Evolutionary conservation across 2,888 invertebrate genomes (phyloP).

Genomic region (Cataglyphis rosenhaueri): DNA sequence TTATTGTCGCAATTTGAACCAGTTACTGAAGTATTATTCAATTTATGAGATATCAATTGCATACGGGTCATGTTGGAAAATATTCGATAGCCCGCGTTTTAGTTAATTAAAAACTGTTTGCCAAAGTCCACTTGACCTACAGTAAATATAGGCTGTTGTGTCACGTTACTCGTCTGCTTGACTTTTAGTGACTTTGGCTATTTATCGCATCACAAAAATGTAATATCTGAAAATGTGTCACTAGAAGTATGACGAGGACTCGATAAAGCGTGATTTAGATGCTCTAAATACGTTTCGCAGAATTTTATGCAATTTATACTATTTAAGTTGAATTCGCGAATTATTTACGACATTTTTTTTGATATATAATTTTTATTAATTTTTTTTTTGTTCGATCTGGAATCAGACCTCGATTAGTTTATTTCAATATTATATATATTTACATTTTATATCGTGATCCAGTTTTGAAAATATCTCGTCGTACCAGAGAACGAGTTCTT

Average conservation of each 20-base stretch:
- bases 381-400: not conserved
- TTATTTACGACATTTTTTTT: not conserved
- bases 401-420: not conserved
- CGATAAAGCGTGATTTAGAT: not conserved
- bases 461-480: not conserved
- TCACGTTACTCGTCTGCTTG: conserved; percentile 22
- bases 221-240: not conserved
- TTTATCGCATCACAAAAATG: not conserved
- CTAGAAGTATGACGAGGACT: not conserved
- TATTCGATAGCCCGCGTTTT: conserved; percentile 44
- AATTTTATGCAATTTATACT: not conserved
- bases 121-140: conserved; percentile 48
- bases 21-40: conserved; percentile 28
- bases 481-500: not conserved
- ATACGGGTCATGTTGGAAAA: conserved; percentile 10
- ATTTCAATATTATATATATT: not conserved
- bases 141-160: conserved; percentile 28
- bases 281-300: not conserved
- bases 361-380: not conserved
- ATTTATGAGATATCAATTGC: conserved; percentile 45
- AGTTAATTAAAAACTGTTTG: conserved; percentile 52
- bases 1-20: conserved; percentile 36
- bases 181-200: not conserved
- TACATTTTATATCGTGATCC: not conserved
- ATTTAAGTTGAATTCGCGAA: not conserved